Evolutionary conservation across 1,140 invertebrate genomes (phyloP), one percentile per base, ranked within the genome.

Genomic region (Drosophila bifasciata): DNA sequence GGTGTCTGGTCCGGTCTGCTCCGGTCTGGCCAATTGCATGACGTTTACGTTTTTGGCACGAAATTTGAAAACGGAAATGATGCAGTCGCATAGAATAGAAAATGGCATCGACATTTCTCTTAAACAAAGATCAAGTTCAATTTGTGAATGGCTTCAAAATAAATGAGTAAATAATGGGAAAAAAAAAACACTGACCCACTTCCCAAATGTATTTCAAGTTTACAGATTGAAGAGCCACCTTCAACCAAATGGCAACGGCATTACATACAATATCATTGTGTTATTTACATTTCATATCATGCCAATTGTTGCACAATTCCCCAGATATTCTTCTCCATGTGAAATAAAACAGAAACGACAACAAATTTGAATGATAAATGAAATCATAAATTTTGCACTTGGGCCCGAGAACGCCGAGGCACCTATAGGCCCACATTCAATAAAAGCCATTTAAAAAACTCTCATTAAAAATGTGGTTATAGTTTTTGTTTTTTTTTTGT

Each of bases 261-360:
- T 46, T 75, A 53, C n/a, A n/a, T n/a, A n/a, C n/a, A n/a, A n/a
- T 45, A 60, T 60, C 40, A 74, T 48, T 63, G 19, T 61, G 57
- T 45, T 60, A 66, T 79, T 80, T 66, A 69, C 50, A 79, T 76
- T 59, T 40, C 50, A 67, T 60, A 69, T 83, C 49, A 56, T 66
- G 78, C 83, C 83, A 88, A 88, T 69, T 88, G 43, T 88, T 88
- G 79, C 83, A 57, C 83, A 86, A 86, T 72, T 75, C 51, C 64
- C 51, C 64, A 56, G 41, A 51, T 60, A 86, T 41, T 48, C 49
- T 48, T 66, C 59, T 71, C 16, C 25, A 16, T 3, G 21, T 48
- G 43, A 69, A 36, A 32, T 25, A 68, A 69, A 69, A 25, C 66
- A 68, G 48, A 52, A 21, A 6, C 43, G n/a, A 59, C 11, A 49